These are phyloP conservation scores for Tinea semifulvella DNA, from an alignment of 2,888 invertebrate species.

Conservation along the genomic window DNA sequence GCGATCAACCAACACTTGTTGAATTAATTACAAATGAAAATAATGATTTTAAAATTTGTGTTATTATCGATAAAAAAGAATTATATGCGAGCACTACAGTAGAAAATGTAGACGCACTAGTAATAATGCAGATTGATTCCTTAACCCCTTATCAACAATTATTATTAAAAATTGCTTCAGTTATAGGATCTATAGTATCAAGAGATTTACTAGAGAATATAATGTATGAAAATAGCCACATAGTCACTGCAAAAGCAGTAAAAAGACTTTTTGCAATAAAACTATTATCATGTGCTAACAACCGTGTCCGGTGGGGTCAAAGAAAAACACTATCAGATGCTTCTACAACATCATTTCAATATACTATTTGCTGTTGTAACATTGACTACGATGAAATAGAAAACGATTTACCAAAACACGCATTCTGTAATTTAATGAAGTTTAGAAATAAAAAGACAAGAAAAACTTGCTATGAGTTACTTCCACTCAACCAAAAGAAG, in stretches of 20 bases:
- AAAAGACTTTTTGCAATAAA: conserved; percentile 63
- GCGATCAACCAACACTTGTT: conserved; percentile 37
- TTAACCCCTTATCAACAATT: conserved; percentile 68
- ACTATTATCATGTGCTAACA: conserved; percentile 62
- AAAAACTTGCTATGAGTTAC: conserved; percentile 59
- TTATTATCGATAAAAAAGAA: conserved; percentile 40
- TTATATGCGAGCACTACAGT: conserved; percentile 43
- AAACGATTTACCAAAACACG: conserved; percentile 53
- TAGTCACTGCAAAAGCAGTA: conserved; percentile 60
- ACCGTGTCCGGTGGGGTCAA: conserved; percentile 15
- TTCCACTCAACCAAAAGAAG: conserved; percentile 62
- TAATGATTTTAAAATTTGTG: conserved; percentile 38
- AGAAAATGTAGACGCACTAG: conserved; percentile 53
- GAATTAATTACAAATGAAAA: conserved; percentile 28
- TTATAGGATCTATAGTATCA: conserved; percentile 63
- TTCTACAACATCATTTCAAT: conserved; percentile 17
- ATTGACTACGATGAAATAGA: conserved; percentile 43
- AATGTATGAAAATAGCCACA: conserved; percentile 57
- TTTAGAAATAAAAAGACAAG: conserved; percentile 61
- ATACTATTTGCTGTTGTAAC: conserved; percentile 36
- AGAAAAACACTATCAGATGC: conserved; percentile 24
- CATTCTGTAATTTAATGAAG: conserved; percentile 65
- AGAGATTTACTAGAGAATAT: conserved; percentile 60
- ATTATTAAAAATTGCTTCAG: conserved; percentile 67
- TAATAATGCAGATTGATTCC: conserved; percentile 65